A percentile compares a stretch with the other conserved stretches of the same genome.
These are phyloP conservation scores for Hylaeus volcanicus DNA, from an alignment of 1,140 invertebrate genomes.

Conservation along the genomic window DNA sequence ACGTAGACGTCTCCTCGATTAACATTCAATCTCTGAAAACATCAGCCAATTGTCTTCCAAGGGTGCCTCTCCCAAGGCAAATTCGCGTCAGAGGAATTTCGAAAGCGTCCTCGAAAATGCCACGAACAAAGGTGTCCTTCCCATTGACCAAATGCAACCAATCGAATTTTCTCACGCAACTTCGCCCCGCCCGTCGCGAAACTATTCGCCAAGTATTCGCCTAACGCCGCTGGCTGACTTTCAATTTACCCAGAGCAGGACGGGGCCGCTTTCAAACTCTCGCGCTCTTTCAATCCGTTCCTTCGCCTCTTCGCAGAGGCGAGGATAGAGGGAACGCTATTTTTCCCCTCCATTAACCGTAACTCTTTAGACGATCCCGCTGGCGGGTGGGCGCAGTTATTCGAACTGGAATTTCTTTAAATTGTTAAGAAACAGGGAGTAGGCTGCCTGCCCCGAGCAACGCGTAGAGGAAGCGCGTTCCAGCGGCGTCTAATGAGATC, in stretches of 20 bases:
- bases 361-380: conserved; percentile 57
- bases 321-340: conserved; percentile 7
- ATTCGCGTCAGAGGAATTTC: background rate
- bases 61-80: background rate
- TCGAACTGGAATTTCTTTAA: conserved; percentile 64
- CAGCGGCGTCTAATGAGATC: conserved; percentile 58
- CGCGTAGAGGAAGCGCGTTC: conserved; percentile 34
- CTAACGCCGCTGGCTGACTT: conserved; percentile 54
- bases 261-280: conserved; percentile 17
- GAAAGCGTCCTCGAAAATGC: background rate
- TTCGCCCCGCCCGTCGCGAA: conserved; percentile 14
- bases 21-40: background rate
- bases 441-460: conserved; percentile 8
- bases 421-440: conserved; percentile 59
- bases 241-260: conserved; percentile 47
- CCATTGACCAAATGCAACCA: conserved; percentile 21
- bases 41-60: background rate
- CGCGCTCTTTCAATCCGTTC: background rate
- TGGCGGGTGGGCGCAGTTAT: conserved; percentile 50
- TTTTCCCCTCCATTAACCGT: conserved; percentile 65
- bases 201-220: conserved; percentile 51
- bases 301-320: too few species aligned
- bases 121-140: background rate
- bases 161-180: conserved; percentile 27
- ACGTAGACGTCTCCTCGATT: background rate